Base-by-base conservation (phyloP, 2,113 vertebrate genomes). In the Myrmophylax atrothorax region DNA sequence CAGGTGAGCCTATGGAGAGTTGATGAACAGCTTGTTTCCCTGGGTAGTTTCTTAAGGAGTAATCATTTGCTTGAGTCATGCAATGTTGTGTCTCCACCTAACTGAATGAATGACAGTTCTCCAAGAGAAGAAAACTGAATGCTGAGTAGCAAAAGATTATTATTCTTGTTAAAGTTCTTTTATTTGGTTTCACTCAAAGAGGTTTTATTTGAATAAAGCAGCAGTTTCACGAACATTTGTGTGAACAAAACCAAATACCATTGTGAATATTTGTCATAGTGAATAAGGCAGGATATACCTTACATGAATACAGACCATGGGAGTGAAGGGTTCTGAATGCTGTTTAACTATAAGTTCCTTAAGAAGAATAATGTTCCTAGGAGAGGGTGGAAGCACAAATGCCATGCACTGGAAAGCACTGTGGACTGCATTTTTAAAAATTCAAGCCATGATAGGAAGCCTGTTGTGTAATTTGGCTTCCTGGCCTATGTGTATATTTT, bases 21-120 rank as follows among this genome's bases (percentile, higher is more conserved):
- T 69, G 79, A 47, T 58, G 75, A 94, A 68, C 80, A 85, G 74
- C 73, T 91, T 59, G 58, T 69, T 96, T 94, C 84, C 80, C 74
- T 58, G 44, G 49, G 44, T 87, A 75, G 16, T 72, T 75, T 94
- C 74, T 69, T 81, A 73, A 93, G 55, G 20, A 91, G 35, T 50
- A 55, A 78, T 80, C 49, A 68, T 60, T 89, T 96, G 38, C 62
- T 76, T 70, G 75, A 80, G 33, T 68, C 25, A 4, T 69, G n/a
- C 78, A 93, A 77, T 84, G 77, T 72, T 80, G 62, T 37, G 42
- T 67, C 79, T 94, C n/a, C n/a, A 47, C 63, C 58, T 70, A 91
- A 73, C 49, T 90, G 58, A 68, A 62, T 79, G 87, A 96, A 76
- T 86, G 77, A 79, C 73, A 78, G 42, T 19, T 70, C 64, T 84